Conservation (phyloP, 1,140 invertebrate species). For the Atopsyche davidsoni region DNA sequence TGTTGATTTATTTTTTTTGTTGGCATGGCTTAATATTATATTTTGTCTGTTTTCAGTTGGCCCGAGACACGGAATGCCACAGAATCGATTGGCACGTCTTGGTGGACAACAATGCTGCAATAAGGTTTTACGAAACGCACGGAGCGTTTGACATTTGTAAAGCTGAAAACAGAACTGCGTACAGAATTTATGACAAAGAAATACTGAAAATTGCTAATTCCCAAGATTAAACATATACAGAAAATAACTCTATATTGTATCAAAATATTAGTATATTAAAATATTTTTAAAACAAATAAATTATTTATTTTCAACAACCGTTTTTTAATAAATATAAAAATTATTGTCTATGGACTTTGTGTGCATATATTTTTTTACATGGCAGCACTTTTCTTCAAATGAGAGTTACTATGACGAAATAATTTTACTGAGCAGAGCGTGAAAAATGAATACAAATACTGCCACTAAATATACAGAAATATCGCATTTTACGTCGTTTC, state of each 20-base stretch:
- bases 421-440: too few relatives aligned
- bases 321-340: too few relatives aligned
- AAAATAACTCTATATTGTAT: conserved; percentile 7
- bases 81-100: conserved; percentile 28
- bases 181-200: conserved; percentile 10
- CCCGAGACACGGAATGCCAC: conserved; percentile 18
- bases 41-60: conserved; percentile 16
- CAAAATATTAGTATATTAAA: neutral
- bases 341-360: too few relatives aligned
- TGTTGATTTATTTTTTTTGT: too few relatives aligned
- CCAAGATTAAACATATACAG: conserved; percentile 8
- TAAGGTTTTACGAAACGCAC: conserved; percentile 24
- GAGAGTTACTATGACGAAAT: too few relatives aligned
- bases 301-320: too few relatives aligned
- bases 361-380: too few relatives aligned
- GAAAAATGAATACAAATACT: too few relatives aligned
- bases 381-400: too few relatives aligned
- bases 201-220: conserved; percentile 23
- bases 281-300: neutral
- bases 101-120: conserved; percentile 18
- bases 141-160: conserved; percentile 21
- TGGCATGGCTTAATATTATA: too few relatives aligned
- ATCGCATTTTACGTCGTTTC: too few relatives aligned
- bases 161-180: conserved; percentile 21
- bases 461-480: too few relatives aligned